Evolutionary conservation across 1,140 invertebrate genomes (phyloP).

Genomic region (Aphaenogaster rudis): DNA sequence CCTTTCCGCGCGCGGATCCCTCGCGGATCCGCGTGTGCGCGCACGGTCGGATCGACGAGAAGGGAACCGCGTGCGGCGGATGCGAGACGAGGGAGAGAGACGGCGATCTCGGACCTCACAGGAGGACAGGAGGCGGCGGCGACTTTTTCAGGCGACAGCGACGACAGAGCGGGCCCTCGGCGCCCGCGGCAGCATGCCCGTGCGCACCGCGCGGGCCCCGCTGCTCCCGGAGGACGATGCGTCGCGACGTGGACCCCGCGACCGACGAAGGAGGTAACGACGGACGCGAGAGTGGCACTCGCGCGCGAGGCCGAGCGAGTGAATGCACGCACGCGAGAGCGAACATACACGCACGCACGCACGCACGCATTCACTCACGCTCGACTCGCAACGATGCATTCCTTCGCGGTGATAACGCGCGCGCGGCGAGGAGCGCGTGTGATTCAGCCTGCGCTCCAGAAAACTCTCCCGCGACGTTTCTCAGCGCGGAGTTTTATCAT

Average conservation of each 20-base stretch:
- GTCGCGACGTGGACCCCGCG: slow-evolving; percentile 56
- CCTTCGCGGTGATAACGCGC: slow-evolving; percentile 69
- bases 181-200: slow-evolving; percentile 59
- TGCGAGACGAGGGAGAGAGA: slow-evolving; percentile 17
- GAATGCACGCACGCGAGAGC: not conserved
- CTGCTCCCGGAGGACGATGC: slow-evolving; percentile 65
- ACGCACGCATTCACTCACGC: slow-evolving; percentile 1
- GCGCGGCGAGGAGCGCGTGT: not conserved
- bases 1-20: no score
- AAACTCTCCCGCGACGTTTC: slow-evolving; percentile 18
- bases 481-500: slow-evolving; percentile 67
- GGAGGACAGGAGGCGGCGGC: slow-evolving; percentile 43
- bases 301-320: slow-evolving; percentile 2
- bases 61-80: not conserved
- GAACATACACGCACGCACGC: not conserved
- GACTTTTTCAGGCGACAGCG: slow-evolving; percentile 39
- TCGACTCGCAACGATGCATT: slow-evolving; percentile 66
- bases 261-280: slow-evolving; percentile 67
- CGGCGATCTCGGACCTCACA: not conserved
- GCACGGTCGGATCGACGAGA: not conserved
- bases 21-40: not conserved
- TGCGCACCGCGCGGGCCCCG: slow-evolving; percentile 40
- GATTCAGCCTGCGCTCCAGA: slow-evolving; percentile 25
- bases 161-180: slow-evolving; percentile 20
- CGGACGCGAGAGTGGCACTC: not conserved